phyloP scores from a whole-genome alignment of 1,140 invertebrate genomes.

The Pantala flavescens region DNA sequence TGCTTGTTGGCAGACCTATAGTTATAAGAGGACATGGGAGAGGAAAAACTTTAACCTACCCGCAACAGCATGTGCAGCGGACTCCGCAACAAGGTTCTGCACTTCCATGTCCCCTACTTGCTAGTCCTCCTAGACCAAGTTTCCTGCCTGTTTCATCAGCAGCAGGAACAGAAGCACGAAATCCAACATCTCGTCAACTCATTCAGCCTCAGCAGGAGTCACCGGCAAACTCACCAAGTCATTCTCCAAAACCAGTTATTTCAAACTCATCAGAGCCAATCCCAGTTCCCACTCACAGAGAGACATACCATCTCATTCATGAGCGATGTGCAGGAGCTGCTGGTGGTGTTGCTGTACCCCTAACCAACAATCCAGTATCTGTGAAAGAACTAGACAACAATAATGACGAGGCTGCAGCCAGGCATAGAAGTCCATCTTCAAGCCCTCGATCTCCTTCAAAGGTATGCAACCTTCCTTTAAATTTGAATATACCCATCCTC shows the following conservation, averaged over 20 bases:
- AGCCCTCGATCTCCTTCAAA: conserved; percentile 14
- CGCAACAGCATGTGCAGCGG: not conserved
- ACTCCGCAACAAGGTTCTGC: not conserved
- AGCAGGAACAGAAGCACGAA: conserved; percentile 8
- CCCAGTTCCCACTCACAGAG: conserved; percentile 62
- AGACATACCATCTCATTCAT: conserved; percentile 36
- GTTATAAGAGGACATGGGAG: not conserved
- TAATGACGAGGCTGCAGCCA: conserved; percentile 7
- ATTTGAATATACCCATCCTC: not conserved
- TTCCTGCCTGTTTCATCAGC: conserved; percentile 47
- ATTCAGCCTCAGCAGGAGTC: not conserved
- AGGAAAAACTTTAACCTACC: not conserved
- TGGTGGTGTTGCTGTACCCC: not conserved
- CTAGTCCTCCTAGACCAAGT: conserved; percentile 55
- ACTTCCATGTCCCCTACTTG: not conserved
- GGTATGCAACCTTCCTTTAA: not conserved
- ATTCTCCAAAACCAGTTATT: not conserved
- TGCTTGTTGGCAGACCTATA: not conserved
- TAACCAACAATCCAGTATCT: not conserved
- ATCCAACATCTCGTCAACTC: not conserved
- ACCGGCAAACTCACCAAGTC: not conserved
- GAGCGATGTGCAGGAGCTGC: not conserved
- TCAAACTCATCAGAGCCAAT: conserved; percentile 48
- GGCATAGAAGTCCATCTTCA: conserved; percentile 15
- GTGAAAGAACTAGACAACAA: conserved; percentile 11